Base-by-base conservation (phyloP, 2,888 invertebrate genomes). In the Argyra leucocephala region DNA sequence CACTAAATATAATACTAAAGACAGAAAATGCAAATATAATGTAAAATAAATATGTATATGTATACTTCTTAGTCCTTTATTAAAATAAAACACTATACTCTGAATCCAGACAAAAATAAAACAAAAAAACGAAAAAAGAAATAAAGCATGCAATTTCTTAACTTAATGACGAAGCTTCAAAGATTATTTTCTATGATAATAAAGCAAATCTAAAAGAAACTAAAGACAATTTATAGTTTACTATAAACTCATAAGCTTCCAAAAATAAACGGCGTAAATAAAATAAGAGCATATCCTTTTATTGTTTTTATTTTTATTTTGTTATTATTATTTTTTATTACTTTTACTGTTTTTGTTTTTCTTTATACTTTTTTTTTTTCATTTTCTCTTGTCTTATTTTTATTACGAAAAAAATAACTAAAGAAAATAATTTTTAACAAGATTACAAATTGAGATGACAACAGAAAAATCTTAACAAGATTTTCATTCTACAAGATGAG, bases 381-480 rank as follows among this genome's bases (percentile, higher is more conserved):
- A 12, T 15, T 48, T 15, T 18, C n/a, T 48, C 18, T 18, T 48
- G 48, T 48, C 48, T 48, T 48, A 48, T 48, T 48, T n/a, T 48
- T 48, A 48, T 48, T 48, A 48, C 5, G 48, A 48, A 48, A 48
- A n/a, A n/a, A 12, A 48, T 48, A 48, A 48, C 48, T 15, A 48
- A 48, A 48, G 18, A 48, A 48, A n/a, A n/a, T n/a, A n/a, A n/a
- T n/a, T 48, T 18, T 48, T 48, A 48, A 48, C n/a, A 48, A 48
- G 48, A 48, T 48, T 48, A 48, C 48, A 48, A 48, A 48, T 48
- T 48, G 48, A 48, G 48, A 48, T 48, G 48, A 48, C 48, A 48
- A 48, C 7, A 18, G 12, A 48, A 48, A 48, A 48, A 48, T 48
- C 48, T 48, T 48, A 48, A 48, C 48, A 48, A 48, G 48, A 48